phyloP scores from a whole-genome alignment of 2,113 vertebrate genomes.

The Paramisgurnus dabryanus region DNA sequence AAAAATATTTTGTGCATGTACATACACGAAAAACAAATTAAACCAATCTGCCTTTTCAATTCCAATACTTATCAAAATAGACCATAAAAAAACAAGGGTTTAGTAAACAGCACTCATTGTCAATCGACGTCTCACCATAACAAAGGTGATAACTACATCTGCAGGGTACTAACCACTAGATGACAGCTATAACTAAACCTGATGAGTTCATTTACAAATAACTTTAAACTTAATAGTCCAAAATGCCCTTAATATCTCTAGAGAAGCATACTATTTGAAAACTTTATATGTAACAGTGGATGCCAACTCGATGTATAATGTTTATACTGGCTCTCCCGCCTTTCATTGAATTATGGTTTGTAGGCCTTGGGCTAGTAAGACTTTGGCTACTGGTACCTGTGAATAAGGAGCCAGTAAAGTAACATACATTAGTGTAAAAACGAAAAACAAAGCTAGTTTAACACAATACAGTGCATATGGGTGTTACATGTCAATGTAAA shows the following conservation, averaged over 20 bases:
- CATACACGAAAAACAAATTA: background rate
- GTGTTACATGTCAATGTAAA: background rate
- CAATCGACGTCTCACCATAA: background rate
- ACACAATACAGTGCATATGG: background rate
- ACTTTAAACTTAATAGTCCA: background rate
- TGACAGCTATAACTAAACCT: background rate
- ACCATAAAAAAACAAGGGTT: no score
- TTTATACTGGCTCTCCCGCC: slow-evolving; percentile 72
- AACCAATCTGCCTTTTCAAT: background rate
- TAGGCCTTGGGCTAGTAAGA: slow-evolving; percentile 26
- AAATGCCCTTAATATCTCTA: background rate
- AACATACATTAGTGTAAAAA: background rate
- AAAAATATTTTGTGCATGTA: background rate
- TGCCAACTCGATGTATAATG: background rate
- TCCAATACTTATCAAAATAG: no score
- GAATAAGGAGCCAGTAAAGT: background rate
- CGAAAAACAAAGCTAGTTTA: background rate
- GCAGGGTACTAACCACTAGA: background rate
- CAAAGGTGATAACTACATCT: background rate
- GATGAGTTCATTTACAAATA: background rate
- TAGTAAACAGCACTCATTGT: background rate
- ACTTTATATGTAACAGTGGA: background rate
- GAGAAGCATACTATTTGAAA: background rate
- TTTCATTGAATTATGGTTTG: slow-evolving; percentile 52
- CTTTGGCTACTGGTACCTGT: background rate